Evolutionary conservation across 2,797 vertebrate genomes (phyloP), one percentile per base, ranked within the genome.

Genomic region (Leptatherina wallacei): DNA sequence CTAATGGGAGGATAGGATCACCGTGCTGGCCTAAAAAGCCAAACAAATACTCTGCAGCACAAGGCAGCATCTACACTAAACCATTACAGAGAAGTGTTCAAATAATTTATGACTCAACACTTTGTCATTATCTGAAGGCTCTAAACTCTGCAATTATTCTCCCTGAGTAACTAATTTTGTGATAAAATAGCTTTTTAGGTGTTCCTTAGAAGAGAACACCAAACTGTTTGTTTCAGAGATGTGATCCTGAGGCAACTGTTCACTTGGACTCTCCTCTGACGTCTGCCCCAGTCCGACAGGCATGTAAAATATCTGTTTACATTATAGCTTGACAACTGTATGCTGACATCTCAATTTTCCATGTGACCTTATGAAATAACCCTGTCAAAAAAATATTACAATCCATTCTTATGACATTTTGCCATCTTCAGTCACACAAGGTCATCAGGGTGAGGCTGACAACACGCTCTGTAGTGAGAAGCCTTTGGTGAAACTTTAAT

Each of bases 271-370:
- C 77, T 80, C 68, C 60, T 27, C 24, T 68, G 73, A 76, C 22
- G 36, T 85, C 82, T 63, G 72, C 76, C 58, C 27, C n/a, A 8
- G 16, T 82, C 88, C 91, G 92, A 92, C 91, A 91, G 73, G 80
- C 86, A 88, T 90, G 85, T 91, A 92, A 92, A 94, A 90, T 90
- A 94, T 91, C 87, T 91, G 89, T 93, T 93, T 94, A 88, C 89
- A 91, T 91, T 92, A 90, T 71, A 65, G 77, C 78, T 75, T 83
- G 89, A 90, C 89, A 91, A 92, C 92, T 84, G 69, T 51, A 77
- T 54, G 47, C 84, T 88, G 91, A 91, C 90, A 89, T 91, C 83
- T 83, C 85, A 70, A 85, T 92, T 91, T 90, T 93, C 89, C 87
- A 51, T 32, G 88, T 80, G 91, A 89, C 85, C 81, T 35, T 36